A percentile compares a stretch with the other conserved stretches of the same genome.
These are phyloP conservation scores for Alviniconcha marisindica DNA, from an alignment of 1,140 invertebrate genomes.

Conservation along the genomic window DNA sequence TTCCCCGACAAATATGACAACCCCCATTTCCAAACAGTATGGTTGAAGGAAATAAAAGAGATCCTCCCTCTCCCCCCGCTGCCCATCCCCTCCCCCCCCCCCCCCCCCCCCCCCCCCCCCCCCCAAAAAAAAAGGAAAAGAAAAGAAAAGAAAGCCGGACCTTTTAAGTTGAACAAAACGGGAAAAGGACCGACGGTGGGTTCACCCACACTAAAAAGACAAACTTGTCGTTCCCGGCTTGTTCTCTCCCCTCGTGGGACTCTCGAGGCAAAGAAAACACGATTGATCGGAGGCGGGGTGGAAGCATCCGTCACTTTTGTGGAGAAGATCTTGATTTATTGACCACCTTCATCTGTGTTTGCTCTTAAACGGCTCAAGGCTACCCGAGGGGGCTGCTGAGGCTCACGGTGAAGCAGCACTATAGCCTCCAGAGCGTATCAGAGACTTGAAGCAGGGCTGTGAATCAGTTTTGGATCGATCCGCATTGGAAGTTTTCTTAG, in stretches of 20 bases:
- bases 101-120: too few species aligned
- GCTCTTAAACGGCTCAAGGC: too few species aligned
- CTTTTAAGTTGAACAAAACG: background rate
- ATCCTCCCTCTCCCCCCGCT: too few species aligned
- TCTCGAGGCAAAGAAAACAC: background rate
- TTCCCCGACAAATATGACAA: background rate
- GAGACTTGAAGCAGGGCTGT: too few species aligned
- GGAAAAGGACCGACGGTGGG: background rate
- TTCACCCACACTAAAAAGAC: background rate
- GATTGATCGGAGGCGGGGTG: background rate
- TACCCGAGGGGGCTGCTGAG: too few species aligned
- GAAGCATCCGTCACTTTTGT: background rate
- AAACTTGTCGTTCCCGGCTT: background rate
- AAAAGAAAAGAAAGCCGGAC: background rate
- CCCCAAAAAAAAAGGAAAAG: too few species aligned
- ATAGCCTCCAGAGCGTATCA: too few species aligned
- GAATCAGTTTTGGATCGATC: too few species aligned
- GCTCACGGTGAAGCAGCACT: too few species aligned
- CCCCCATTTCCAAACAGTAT: background rate
- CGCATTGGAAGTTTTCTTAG: too few species aligned
- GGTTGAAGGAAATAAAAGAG: background rate
- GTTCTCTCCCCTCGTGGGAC: background rate
- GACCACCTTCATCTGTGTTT: background rate
- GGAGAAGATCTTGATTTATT: conserved; percentile 1
- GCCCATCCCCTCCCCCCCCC: too few species aligned